Conservation (phyloP, 2,888 invertebrate genomes). For the Agriotes lineatus region DNA sequence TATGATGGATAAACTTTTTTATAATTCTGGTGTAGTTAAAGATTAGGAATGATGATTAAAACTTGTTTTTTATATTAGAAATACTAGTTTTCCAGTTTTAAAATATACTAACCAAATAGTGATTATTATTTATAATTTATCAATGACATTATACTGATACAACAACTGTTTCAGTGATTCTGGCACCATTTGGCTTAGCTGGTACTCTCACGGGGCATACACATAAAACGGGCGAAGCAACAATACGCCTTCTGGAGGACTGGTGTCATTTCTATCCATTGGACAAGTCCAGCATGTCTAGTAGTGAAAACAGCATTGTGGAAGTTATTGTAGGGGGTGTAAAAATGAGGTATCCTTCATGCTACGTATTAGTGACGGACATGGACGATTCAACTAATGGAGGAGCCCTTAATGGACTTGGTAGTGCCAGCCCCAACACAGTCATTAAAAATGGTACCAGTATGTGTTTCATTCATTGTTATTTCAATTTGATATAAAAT, state of each 20-base stretch:
- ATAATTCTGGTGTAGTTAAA: too few relatives aligned
- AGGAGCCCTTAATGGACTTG: slow-evolving; percentile 45
- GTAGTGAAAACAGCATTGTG: slow-evolving; percentile 64
- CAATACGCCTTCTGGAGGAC: slow-evolving; percentile 87
- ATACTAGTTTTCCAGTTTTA: too few relatives aligned
- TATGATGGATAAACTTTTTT: too few relatives aligned
- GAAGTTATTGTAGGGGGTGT: slow-evolving; percentile 86
- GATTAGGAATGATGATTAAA: too few relatives aligned
- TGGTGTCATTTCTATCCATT: slow-evolving; percentile 97
- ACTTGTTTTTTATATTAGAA: too few relatives aligned
- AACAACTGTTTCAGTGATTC: slow-evolving; percentile 77
- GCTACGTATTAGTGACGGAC: slow-evolving; percentile 92
- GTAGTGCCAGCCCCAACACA: slow-evolving; percentile 12
- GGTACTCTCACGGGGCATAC: slow-evolving; percentile 91
- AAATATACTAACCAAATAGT: too few relatives aligned
- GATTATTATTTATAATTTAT: too few relatives aligned
- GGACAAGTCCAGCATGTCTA: slow-evolving; percentile 70
- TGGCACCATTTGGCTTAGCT: slow-evolving; percentile 95
- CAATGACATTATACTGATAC: too few relatives aligned
- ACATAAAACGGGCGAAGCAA: slow-evolving; percentile 77
- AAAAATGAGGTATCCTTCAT: slow-evolving; percentile 95
- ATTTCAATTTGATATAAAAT: not conserved
- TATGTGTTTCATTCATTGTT: slow-evolving; percentile 5
- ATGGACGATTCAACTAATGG: slow-evolving; percentile 77
- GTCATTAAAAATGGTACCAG: slow-evolving; percentile 38